Percentiles rank a stretch among this genome's conserved stretches.
phyloP scores from a whole-genome alignment of 1,140 invertebrate species.

The Cylas formicarius region DNA sequence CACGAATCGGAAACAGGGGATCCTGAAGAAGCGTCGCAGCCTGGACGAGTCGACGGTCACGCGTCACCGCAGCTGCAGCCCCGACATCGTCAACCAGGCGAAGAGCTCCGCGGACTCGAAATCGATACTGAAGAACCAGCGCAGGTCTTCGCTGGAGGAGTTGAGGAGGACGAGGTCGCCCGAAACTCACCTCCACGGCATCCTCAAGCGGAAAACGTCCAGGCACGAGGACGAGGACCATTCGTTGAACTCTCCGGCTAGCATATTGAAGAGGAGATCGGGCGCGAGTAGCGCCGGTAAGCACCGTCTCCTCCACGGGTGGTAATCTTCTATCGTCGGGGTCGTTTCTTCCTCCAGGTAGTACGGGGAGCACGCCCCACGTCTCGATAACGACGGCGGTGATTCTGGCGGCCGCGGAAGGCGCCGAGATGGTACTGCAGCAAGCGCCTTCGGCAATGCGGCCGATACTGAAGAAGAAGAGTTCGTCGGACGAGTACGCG shows the following conservation, averaged over 20 bases:
- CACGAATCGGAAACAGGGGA: conserved; percentile 57
- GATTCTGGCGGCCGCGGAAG: conserved; percentile 55
- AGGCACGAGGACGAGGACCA: conserved; percentile 49
- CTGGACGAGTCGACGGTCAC: conserved; percentile 68
- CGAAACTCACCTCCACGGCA: conserved; percentile 53
- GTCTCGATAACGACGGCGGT: conserved; percentile 65
- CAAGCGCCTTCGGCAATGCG: conserved; percentile 47
- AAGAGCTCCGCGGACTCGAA: conserved; percentile 43
- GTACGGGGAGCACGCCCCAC: conserved; percentile 50
- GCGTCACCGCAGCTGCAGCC: conserved; percentile 58
- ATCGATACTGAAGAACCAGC: conserved; percentile 60
- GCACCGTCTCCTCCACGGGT: neutral
- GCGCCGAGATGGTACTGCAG: conserved; percentile 50
- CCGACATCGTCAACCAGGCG: conserved; percentile 54
- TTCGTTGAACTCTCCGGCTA: conserved; percentile 57
- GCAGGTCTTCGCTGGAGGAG: conserved; percentile 62
- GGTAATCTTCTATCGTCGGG: neutral
- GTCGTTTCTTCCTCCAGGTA: conserved; percentile 8
- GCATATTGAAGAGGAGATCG: conserved; percentile 68
- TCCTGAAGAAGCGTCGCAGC: conserved; percentile 71
- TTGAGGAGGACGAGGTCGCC: conserved; percentile 50
- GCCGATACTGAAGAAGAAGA: conserved; percentile 76
- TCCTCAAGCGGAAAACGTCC: conserved; percentile 61
- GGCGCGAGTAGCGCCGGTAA: conserved; percentile 47
- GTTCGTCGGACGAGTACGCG: conserved; percentile 52